Conservation (phyloP, 2,888 invertebrate species). For the Diachrysia chrysitis region DNA sequence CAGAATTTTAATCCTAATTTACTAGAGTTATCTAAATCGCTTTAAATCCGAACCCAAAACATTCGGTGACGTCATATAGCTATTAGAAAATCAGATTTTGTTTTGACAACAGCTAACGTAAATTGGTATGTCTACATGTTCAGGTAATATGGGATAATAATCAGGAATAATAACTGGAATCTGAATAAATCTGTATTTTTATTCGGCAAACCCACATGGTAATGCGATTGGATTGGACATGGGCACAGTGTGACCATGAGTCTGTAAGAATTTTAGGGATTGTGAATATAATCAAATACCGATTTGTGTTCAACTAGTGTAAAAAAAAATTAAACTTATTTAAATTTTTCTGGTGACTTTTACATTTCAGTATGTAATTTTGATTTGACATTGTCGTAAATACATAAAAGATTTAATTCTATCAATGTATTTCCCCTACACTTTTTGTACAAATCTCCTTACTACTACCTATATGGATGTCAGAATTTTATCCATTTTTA, state of each 20-base stretch:
- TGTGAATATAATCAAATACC: no score
- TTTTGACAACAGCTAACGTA: constrained; percentile 33
- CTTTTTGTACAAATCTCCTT: no score
- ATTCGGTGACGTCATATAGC: constrained; percentile 27
- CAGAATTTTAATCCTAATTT: neutral
- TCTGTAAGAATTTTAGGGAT: no score
- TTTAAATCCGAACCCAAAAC: constrained; percentile 5
- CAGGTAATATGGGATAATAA: constrained; percentile 33
- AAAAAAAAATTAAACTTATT: no score
- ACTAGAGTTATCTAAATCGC: neutral
- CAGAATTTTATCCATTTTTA: no score
- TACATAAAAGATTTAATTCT: no score
- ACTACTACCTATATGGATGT: no score
- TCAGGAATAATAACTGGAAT: constrained; percentile 27
- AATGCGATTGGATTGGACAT: constrained; percentile 58
- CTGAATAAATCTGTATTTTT: constrained; percentile 54
- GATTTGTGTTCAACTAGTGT: no score
- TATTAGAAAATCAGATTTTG: constrained; percentile 37
- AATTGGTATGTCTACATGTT: constrained; percentile 10
- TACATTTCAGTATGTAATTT: no score
- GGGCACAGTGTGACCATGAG: constrained; percentile 39
- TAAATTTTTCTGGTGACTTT: no score
- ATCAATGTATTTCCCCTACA: no score
- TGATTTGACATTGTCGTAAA: no score
- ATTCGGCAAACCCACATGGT: constrained; percentile 35